These are phyloP conservation scores for Stichodactyla helianthus DNA, from an alignment of 64 coral and sea anemone genomes.

Conservation along the genomic window DNA sequence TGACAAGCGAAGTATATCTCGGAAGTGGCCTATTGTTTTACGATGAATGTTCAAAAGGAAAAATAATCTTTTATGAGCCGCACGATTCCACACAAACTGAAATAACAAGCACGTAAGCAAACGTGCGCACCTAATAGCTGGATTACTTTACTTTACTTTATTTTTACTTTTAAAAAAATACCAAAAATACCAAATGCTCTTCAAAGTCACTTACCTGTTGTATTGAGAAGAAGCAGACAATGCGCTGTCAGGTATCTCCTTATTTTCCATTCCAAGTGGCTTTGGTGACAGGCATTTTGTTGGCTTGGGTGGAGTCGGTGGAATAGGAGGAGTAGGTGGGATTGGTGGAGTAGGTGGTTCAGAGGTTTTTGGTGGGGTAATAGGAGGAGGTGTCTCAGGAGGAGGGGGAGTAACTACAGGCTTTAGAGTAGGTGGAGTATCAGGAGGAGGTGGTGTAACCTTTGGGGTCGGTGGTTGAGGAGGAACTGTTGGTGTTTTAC, in stretches of 20 bases:
- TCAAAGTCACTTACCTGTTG: constrained; percentile 23
- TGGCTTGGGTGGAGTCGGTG: constrained; percentile 10
- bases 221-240: constrained; percentile 18
- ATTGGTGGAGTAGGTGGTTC: neutral
- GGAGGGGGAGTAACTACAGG: constrained; percentile 7
- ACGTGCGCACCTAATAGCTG: no score
- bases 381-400: constrained; percentile 7
- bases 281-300: constrained; percentile 12
- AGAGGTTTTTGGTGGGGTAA: neutral
- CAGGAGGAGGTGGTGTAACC: neutral
- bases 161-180: no score
- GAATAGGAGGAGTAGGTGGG: neutral
- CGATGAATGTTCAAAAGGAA: no score
- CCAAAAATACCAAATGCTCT: no score
- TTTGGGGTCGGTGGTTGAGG: neutral
- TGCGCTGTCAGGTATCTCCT: constrained; percentile 11
- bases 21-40: no score
- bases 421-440: neutral
- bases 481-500: constrained; percentile 3
- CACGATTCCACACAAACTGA: no score
- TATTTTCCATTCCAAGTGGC: constrained; percentile 42
- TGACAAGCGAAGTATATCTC: no score
- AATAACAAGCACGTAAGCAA: no score
- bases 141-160: no score
- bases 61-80: no score